These are phyloP conservation scores for Drosophila mulleri DNA, from an alignment of 2,888 invertebrate species.

Conservation along the genomic window DNA sequence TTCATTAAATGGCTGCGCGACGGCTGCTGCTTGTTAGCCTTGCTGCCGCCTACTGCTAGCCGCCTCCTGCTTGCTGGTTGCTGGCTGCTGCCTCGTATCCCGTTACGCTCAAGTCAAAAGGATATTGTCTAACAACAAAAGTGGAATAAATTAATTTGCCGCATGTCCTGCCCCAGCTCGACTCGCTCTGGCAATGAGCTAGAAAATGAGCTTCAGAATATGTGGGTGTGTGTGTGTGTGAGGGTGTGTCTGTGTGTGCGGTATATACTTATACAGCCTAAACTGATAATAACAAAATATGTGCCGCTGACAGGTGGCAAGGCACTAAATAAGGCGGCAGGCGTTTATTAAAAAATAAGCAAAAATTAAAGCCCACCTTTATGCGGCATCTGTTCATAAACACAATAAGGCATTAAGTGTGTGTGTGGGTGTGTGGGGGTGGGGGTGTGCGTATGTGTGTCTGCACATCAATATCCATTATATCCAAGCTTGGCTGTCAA, in stretches of 20 bases:
- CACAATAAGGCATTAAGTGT: conserved; percentile 27
- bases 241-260: conserved; percentile 11
- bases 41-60: conserved; percentile 6
- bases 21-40: conserved; percentile 33
- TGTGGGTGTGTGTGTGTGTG: conserved; percentile 24
- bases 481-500: conserved; percentile 63
- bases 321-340: conserved; percentile 68
- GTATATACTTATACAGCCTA: conserved; percentile 50
- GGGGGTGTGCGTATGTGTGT: conserved; percentile 8
- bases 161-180: conserved; percentile 58
- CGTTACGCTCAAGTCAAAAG: conserved; percentile 68
- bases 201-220: conserved; percentile 77
- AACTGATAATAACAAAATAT: conserved; percentile 78
- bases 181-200: conserved; percentile 72
- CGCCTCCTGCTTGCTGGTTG: conserved; percentile 9
- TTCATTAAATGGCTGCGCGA: conserved; percentile 76
- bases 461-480: conserved; percentile 70
- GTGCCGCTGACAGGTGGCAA: conserved; percentile 76
- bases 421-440: conserved; percentile 3
- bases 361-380: conserved; percentile 66
- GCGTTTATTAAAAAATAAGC: conserved; percentile 67
- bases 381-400: conserved; percentile 46
- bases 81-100: conserved; percentile 44
- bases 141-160: conserved; percentile 83
- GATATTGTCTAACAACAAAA: conserved; percentile 80